These are phyloP conservation scores for Venturia canescens DNA, from an alignment of 1,140 invertebrate species.

Conservation along the genomic window DNA sequence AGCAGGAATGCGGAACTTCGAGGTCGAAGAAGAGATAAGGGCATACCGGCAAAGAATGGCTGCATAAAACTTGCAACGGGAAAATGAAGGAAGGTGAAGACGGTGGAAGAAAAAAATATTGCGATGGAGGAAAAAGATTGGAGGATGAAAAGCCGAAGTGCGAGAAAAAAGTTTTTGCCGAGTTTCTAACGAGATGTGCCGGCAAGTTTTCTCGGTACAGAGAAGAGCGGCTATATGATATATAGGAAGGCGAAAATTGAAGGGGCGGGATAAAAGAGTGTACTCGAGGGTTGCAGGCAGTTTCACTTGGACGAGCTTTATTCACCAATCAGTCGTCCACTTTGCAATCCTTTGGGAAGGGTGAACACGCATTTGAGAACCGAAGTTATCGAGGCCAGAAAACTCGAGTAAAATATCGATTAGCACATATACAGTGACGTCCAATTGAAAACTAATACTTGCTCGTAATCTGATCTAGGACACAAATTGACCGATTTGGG, in stretches of 20 bases:
- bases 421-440: neutral
- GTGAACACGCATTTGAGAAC: slow-evolving; percentile 23
- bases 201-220: slow-evolving; percentile 5
- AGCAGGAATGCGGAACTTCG: neutral
- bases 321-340: slow-evolving; percentile 39
- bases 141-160: slow-evolving; percentile 23
- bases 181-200: slow-evolving; percentile 48
- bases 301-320: slow-evolving; percentile 37
- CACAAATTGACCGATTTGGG: too few relatives aligned
- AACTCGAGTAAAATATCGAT: slow-evolving; percentile 32
- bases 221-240: slow-evolving; percentile 1
- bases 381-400: neutral
- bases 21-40: slow-evolving; percentile 16
- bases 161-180: slow-evolving; percentile 45
- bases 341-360: slow-evolving; percentile 24
- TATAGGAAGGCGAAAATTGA: slow-evolving; percentile 6
- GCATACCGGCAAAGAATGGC: neutral
- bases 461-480: too few relatives aligned
- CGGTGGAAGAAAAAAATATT: neutral
- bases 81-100: neutral
- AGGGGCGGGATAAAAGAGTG: slow-evolving; percentile 1
- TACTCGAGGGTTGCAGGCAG: slow-evolving; percentile 6
- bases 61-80: neutral
- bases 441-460: too few relatives aligned
- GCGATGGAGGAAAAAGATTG: slow-evolving; percentile 30